These are phyloP conservation scores for Hormaphis cornu DNA, from an alignment of 1,140 invertebrate species.

Conservation along the genomic window DNA sequence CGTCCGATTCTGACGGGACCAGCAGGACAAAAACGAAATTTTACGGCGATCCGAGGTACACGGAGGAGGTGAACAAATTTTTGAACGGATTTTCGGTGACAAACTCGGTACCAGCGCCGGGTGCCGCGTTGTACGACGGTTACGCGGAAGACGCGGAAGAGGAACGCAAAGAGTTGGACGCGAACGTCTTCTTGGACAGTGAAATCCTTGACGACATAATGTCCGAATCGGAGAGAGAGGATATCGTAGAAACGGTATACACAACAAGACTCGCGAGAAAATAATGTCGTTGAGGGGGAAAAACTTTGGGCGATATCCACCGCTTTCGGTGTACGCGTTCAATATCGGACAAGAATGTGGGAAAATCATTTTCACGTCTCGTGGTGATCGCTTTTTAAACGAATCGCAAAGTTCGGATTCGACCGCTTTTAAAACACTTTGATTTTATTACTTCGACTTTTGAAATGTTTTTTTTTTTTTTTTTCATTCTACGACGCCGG, in stretches of 20 bases:
- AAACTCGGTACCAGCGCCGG: not conserved
- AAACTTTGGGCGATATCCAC: too few relatives aligned
- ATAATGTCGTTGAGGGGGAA: too few relatives aligned
- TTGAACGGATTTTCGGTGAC: not conserved
- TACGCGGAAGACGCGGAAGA: not conserved
- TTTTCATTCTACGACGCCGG: too few relatives aligned
- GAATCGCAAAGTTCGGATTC: too few relatives aligned
- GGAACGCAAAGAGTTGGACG: not conserved
- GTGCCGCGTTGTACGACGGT: not conserved
- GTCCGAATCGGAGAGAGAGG: not conserved
- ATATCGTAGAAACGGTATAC: not conserved
- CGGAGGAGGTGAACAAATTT: not conserved
- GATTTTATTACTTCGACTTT: too few relatives aligned
- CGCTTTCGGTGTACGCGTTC: too few relatives aligned
- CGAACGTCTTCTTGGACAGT: not conserved
- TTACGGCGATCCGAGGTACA: not conserved
- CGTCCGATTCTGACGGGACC: not conserved
- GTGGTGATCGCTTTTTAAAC: too few relatives aligned
- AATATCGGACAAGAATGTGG: too few relatives aligned
- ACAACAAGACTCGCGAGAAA: too few relatives aligned
- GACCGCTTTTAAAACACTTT: too few relatives aligned
- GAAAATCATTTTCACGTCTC: too few relatives aligned
- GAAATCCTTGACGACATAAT: not conserved
- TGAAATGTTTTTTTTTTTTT: too few relatives aligned
- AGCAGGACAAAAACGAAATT: not conserved